Conservation (phyloP, 2,113 vertebrate genomes). For the Otocyon megalotis region DNA sequence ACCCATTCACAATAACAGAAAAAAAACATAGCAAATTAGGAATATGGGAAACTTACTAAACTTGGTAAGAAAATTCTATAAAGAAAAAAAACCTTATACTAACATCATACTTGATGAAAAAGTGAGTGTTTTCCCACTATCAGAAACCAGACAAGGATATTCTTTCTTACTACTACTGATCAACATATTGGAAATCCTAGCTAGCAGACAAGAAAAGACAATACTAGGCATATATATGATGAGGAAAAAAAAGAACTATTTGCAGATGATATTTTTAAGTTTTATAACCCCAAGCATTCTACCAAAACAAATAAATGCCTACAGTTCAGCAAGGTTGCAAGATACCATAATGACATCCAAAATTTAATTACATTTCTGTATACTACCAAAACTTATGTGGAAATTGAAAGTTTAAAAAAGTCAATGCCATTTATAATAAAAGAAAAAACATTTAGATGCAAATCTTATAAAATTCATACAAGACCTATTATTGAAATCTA, state of each 20-base stretch:
- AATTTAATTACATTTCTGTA: constrained; percentile 8
- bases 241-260: constrained; percentile 13
- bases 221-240: neutral
- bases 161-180: neutral
- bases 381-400: neutral
- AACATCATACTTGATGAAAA: neutral
- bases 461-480: constrained; percentile 22
- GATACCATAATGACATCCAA: neutral
- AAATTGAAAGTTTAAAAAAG: neutral
- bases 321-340: neutral
- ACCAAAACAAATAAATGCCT: constrained; percentile 35
- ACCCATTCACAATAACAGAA: neutral
- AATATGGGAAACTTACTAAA: neutral
- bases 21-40: neutral
- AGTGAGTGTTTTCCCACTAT: neutral
- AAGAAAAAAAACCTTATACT: neutral
- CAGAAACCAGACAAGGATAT: neutral
- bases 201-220: neutral
- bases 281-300: neutral
- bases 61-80: neutral
- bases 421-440: neutral
- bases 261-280: neutral
- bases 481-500: neutral
- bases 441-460: neutral
- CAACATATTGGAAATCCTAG: neutral